phyloP scores from a whole-genome alignment of 2,797 vertebrate species.

The Falco peregrinus region DNA sequence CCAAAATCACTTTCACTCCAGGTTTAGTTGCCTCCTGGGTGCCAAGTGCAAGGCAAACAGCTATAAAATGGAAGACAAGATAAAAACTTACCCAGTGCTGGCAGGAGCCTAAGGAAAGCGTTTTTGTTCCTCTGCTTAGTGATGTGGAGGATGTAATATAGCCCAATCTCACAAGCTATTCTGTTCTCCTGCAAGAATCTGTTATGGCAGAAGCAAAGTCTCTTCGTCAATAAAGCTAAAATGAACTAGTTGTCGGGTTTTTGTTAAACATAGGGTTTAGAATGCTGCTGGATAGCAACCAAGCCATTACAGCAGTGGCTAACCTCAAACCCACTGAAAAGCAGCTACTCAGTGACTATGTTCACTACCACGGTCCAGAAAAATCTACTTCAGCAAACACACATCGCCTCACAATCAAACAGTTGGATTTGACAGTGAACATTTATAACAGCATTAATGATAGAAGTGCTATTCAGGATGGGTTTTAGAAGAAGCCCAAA shows the following conservation, averaged over 20 bases:
- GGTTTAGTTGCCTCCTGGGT: background rate
- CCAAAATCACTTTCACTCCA: background rate
- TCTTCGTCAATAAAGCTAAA: background rate
- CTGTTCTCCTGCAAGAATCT: constrained; percentile 94
- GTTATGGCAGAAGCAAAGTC: background rate
- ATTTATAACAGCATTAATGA: background rate
- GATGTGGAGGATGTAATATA: constrained; percentile 94
- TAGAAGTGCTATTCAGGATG: background rate
- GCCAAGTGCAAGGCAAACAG: background rate
- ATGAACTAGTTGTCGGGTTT: no score
- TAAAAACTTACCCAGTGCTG: constrained; percentile 83
- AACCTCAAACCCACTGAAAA: background rate
- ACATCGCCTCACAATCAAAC: background rate
- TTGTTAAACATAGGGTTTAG: background rate
- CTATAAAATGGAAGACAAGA: background rate
- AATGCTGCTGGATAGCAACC: background rate
- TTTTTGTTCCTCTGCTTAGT: constrained; percentile 96
- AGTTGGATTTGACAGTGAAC: background rate
- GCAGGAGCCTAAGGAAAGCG: constrained; percentile 90
- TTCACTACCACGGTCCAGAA: background rate
- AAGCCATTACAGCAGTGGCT: background rate
- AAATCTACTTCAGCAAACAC: background rate
- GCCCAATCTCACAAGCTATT: constrained; percentile 94
- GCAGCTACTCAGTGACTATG: background rate
- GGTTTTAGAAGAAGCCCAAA: background rate